Evolutionary conservation across 1,140 invertebrate species (phyloP).

Genomic region (Camponotus pennsylvanicus): DNA sequence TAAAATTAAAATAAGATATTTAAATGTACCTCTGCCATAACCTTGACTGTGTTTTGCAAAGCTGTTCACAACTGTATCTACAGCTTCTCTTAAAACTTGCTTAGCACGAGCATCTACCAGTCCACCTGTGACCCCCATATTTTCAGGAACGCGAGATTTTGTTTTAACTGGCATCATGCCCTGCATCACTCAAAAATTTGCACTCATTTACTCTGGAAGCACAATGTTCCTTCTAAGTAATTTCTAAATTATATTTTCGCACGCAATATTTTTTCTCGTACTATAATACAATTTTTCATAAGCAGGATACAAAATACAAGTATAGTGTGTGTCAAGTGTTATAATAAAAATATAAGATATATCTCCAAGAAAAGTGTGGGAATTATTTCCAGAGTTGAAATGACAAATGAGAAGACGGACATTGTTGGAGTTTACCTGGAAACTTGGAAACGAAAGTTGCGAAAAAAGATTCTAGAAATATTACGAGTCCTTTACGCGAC

Average conservation of each 20-base stretch:
- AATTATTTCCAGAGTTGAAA: too few species aligned
- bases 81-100: slow-evolving; percentile 91
- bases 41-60: slow-evolving; percentile 93
- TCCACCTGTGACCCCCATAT: slow-evolving; percentile 83
- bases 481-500: background rate
- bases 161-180: slow-evolving; percentile 85
- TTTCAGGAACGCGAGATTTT: slow-evolving; percentile 83
- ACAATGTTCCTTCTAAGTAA: slow-evolving; percentile 5
- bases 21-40: slow-evolving; percentile 90
- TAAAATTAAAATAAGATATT: slow-evolving; percentile 56
- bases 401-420: background rate
- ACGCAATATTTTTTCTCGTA: background rate
- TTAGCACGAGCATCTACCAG: slow-evolving; percentile 89
- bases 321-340: too few species aligned
- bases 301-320: too few species aligned
- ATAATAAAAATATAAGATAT: too few species aligned
- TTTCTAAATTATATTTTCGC: background rate
- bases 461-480: background rate
- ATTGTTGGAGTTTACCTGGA: too few species aligned
- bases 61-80: slow-evolving; percentile 92
- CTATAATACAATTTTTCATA: background rate
- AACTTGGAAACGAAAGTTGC: background rate
- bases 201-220: slow-evolving; percentile 77
- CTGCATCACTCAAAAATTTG: slow-evolving; percentile 79
- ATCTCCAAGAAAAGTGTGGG: too few species aligned